phyloP scores from a whole-genome alignment of 2,797 vertebrate genomes.

The Delichon dasypus region DNA sequence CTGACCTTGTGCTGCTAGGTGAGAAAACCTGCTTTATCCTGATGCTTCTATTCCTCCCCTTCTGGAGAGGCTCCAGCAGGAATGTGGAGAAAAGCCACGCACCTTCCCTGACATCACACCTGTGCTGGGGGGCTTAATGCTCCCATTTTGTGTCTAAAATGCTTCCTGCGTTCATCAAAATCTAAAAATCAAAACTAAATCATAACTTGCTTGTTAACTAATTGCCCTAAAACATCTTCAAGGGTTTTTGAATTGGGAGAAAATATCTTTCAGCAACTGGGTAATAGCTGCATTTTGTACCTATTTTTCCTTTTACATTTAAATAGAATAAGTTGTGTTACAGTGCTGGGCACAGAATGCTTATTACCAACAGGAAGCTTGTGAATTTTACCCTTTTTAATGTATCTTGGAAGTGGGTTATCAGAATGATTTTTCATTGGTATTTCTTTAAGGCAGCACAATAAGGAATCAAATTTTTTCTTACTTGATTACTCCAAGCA shows the following conservation, averaged over 20 bases:
- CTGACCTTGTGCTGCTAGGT: neutral
- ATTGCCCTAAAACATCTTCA: neutral
- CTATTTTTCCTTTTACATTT: constrained; percentile 12
- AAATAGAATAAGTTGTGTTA: constrained; percentile 17
- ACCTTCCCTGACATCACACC: neutral
- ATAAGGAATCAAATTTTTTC: neutral
- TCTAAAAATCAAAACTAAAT: constrained; percentile 33
- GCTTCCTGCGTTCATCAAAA: neutral
- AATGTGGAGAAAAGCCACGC: neutral
- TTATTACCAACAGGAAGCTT: neutral
- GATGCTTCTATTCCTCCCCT: neutral
- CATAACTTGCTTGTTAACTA: constrained; percentile 32
- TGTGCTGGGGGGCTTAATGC: neutral
- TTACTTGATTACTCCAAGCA: neutral
- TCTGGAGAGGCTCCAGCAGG: neutral
- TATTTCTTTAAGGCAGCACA: constrained; percentile 8
- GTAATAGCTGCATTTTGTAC: neutral
- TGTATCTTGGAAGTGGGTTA: neutral
- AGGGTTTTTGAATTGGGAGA: neutral
- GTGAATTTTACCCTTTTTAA: neutral
- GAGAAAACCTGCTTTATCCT: neutral
- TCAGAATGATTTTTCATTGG: neutral
- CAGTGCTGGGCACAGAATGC: neutral
- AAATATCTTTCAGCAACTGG: neutral
- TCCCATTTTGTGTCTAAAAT: neutral